These are phyloP conservation scores for Pangasianodon gigas DNA, from an alignment of 2,113 vertebrate genomes.

Conservation along the genomic window DNA sequence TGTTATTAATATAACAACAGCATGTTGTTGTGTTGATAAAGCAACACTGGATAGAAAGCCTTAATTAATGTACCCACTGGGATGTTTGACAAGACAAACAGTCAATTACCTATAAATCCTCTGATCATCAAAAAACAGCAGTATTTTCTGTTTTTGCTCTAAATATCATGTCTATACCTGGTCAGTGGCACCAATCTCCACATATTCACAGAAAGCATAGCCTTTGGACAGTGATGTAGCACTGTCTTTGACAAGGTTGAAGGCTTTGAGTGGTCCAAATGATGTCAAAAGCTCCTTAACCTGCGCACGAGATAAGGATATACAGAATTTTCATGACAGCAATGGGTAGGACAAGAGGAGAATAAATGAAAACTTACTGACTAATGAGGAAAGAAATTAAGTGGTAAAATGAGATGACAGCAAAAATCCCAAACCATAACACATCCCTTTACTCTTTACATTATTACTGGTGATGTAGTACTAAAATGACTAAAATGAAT, in stretches of 20 bases:
- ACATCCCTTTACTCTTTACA: background rate
- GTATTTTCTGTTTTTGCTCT: background rate
- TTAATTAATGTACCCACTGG: background rate
- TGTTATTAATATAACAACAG: background rate
- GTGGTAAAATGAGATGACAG: slow-evolving; percentile 21
- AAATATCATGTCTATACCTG: slow-evolving; percentile 61
- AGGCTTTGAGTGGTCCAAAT: slow-evolving; percentile 78
- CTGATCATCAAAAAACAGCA: background rate
- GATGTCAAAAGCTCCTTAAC: slow-evolving; percentile 79
- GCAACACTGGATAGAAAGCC: background rate
- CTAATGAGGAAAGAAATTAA: slow-evolving; percentile 35
- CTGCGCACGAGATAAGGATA: slow-evolving; percentile 62
- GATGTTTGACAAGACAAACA: background rate
- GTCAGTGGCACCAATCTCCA: slow-evolving; percentile 74
- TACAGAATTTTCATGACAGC: slow-evolving; percentile 35
- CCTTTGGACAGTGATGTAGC: slow-evolving; percentile 79
- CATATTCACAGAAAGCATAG: slow-evolving; percentile 79
- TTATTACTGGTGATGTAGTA: background rate
- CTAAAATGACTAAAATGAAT: background rate
- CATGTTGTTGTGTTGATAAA: background rate
- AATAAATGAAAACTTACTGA: slow-evolving; percentile 45
- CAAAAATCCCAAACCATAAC: slow-evolving; percentile 16
- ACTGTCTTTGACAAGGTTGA: slow-evolving; percentile 81
- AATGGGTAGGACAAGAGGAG: background rate
- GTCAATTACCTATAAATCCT: background rate